Percentiles rank a stretch among this genome's conserved stretches.
These are phyloP conservation scores for Scartelaos histophorus DNA, from an alignment of 2,113 vertebrate genomes.

Conservation along the genomic window DNA sequence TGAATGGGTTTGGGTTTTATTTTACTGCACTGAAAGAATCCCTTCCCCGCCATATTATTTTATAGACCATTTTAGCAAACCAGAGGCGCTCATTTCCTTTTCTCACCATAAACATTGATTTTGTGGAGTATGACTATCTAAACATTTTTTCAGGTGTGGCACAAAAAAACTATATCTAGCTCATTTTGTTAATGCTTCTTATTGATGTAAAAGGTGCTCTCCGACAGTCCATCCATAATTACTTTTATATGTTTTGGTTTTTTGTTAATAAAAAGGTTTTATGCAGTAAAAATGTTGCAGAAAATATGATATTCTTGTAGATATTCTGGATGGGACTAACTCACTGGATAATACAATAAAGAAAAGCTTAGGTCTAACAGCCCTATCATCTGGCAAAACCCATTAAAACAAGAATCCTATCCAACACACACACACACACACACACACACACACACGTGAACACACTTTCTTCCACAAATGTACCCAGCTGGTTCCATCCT, in stretches of 20 bases:
- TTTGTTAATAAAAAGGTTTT: no score
- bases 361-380: slow-evolving; percentile 53
- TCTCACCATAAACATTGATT: neutral
- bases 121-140: neutral
- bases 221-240: no score
- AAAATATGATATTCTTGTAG: no score
- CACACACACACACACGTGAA: slow-evolving; percentile 15
- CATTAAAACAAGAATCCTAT: slow-evolving; percentile 57
- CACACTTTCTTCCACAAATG: slow-evolving; percentile 61
- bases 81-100: slow-evolving; percentile 2
- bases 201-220: no score
- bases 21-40: slow-evolving; percentile 13
- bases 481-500: slow-evolving; percentile 75
- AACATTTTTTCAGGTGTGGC: no score
- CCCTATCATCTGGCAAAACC: slow-evolving; percentile 51
- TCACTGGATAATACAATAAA: slow-evolving; percentile 10
- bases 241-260: no score
- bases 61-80: slow-evolving; percentile 12
- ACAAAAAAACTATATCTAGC: no score
- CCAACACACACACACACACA: slow-evolving; percentile 16
- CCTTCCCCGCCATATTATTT: slow-evolving; percentile 38
- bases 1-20: neutral
- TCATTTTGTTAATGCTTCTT: no score
- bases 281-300: no score
- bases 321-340: slow-evolving; percentile 4